Evolutionary conservation across 2,888 invertebrate genomes (phyloP), one percentile per base, ranked within the genome.

Genomic region (Autographa pulchrina): DNA sequence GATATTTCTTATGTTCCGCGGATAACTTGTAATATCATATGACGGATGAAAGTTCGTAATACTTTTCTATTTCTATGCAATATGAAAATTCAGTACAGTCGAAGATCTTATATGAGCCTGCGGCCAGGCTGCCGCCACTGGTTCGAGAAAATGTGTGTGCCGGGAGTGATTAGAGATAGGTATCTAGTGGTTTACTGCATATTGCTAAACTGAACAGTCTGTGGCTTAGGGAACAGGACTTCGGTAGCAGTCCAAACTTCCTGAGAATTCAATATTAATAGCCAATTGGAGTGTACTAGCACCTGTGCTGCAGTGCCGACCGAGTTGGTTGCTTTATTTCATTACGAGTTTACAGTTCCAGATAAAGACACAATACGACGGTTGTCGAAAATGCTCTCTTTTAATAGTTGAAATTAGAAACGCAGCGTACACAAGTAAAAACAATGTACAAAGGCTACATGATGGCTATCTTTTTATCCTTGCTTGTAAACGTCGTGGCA

Each of bases 21-120:
- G 59, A 9, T 43, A 70, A 72, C 52, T 70, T 79, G 31, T 68
- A 62, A 65, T 66, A 25, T 80, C 75, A 75, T 82, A 74, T 63
- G 78, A 61, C 80, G 70, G 70, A 62, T 72, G 62, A 75, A 68
- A 75, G 56, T 71, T 58, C 3, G 52, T 71, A 73, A 68, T 16
- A 68, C 38, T 38, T 38, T 38, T 38, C 38, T 18, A 48, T 48
- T 48, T 48, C 38, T 16, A 25, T 32, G 20, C 41, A 31, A 31
- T 41, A 41, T 31, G 56, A 7, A 38, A 16, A 59, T 4, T 25
- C 31, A 13, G 54, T 56, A 13, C 20, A 56, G 25, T 56, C 20
- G 54, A 11, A 13, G 20, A 56, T 56, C 25, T 25, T 20, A 56
- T 25, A 56, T 14, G 2, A 25, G 20, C 54, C 25, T 9, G 54